phyloP scores from a whole-genome alignment of 2,888 invertebrate genomes.

The Drepana falcataria region DNA sequence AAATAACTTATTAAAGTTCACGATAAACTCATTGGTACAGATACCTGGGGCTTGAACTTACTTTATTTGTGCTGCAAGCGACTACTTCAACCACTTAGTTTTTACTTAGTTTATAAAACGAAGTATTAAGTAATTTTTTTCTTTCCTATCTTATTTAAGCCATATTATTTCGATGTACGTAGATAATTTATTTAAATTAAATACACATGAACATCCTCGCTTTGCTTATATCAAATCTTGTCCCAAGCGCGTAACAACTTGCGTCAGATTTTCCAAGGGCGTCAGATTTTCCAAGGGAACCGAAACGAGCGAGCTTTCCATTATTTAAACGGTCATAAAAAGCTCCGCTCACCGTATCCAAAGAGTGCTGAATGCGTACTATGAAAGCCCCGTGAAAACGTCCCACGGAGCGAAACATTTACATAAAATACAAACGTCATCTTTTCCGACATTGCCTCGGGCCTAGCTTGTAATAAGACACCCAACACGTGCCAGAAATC shows the following conservation, averaged over 20 bases:
- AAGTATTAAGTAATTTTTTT: too few species aligned
- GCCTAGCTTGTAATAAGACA: constrained; percentile 30
- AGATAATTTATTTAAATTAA: too few species aligned
- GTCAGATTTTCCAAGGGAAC: not conserved
- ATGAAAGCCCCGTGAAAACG: constrained; percentile 10
- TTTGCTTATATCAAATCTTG: not conserved
- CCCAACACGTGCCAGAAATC: constrained; percentile 40
- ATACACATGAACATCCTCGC: too few species aligned
- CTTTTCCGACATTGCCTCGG: constrained; percentile 21
- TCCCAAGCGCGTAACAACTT: not conserved
- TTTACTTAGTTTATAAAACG: too few species aligned
- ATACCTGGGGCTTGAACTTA: too few species aligned
- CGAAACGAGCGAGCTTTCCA: not conserved
- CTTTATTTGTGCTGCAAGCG: too few species aligned
- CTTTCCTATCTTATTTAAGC: too few species aligned
- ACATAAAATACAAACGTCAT: constrained; percentile 21
- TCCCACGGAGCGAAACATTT: constrained; percentile 22
- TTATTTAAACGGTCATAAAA: constrained; percentile 20
- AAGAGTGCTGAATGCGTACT: constrained; percentile 25
- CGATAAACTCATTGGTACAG: too few species aligned
- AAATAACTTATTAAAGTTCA: too few species aligned
- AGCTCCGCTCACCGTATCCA: constrained; percentile 23
- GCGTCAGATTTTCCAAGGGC: not conserved
- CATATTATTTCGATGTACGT: too few species aligned
- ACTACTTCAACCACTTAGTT: too few species aligned